Conservation (phyloP, 1,140 invertebrate species). For the Cotesia glomerata region DNA sequence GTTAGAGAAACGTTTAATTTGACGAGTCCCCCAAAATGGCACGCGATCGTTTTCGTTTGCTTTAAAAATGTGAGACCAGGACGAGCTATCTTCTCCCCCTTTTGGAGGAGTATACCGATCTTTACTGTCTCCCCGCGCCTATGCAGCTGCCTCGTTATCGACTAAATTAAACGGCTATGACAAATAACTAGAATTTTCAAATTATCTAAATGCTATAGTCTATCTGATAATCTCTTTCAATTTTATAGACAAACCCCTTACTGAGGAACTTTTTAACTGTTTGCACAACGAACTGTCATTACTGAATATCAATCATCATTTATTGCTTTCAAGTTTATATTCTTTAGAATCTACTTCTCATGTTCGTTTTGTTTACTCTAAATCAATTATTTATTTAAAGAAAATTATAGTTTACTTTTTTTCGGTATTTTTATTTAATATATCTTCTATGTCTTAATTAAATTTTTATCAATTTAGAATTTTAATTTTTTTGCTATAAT, state of each 20-base stretch:
- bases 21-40: slow-evolving; percentile 48
- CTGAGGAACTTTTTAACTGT: neutral
- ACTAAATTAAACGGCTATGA: slow-evolving; percentile 29
- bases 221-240: slow-evolving; percentile 27
- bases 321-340: too few species aligned
- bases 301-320: too few species aligned
- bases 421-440: too few species aligned
- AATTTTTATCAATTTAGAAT: too few species aligned
- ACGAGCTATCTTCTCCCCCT: neutral
- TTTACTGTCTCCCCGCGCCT: neutral
- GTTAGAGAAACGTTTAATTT: slow-evolving; percentile 58
- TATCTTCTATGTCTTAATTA: too few species aligned
- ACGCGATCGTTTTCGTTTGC: slow-evolving; percentile 52
- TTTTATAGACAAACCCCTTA: slow-evolving; percentile 3
- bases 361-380: too few species aligned
- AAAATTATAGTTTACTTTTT: too few species aligned
- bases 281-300: too few species aligned
- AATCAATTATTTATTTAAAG: too few species aligned
- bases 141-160: slow-evolving; percentile 17
- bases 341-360: too few species aligned
- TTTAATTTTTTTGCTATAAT: too few species aligned
- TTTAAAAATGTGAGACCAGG: slow-evolving; percentile 28
- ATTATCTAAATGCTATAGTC: slow-evolving; percentile 30
- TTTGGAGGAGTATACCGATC: neutral
- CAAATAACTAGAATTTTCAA: slow-evolving; percentile 33